These are phyloP conservation scores for Anarhynchus alexandrinus DNA, from an alignment of 2,113 vertebrate genomes.

Conservation along the genomic window DNA sequence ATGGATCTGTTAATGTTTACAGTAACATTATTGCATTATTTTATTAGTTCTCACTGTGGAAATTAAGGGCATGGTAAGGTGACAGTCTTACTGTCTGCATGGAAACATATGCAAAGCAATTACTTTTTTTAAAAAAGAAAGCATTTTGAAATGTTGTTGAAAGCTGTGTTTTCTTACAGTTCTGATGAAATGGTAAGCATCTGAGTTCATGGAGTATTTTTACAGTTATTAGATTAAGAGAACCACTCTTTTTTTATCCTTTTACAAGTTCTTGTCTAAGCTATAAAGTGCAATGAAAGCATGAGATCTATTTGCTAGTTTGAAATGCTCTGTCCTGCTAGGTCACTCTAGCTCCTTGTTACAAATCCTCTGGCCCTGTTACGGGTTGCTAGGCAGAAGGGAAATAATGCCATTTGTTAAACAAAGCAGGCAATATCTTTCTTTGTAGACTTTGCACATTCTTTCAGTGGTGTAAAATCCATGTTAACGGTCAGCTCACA, in stretches of 20 bases:
- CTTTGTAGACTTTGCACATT: background rate
- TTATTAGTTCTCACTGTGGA: background rate
- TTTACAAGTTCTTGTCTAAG: background rate
- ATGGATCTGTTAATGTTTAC: background rate
- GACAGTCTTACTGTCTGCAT: background rate
- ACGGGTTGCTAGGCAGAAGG: slow-evolving; percentile 31
- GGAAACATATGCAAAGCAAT: background rate
- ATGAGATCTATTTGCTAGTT: background rate
- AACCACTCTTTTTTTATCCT: background rate
- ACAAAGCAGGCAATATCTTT: slow-evolving; percentile 39
- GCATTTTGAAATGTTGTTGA: background rate
- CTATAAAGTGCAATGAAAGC: background rate
- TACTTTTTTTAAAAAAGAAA: background rate
- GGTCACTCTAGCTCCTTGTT: background rate
- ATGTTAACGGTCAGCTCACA: slow-evolving; percentile 11
- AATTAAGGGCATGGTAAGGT: background rate
- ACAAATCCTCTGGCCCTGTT: background rate
- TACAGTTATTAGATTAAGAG: background rate
- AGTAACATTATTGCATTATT: background rate
- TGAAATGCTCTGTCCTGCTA: background rate
- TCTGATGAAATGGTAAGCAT: background rate
- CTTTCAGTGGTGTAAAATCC: slow-evolving; percentile 37
- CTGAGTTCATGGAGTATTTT: background rate
- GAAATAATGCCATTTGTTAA: slow-evolving; percentile 49
- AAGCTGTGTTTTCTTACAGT: background rate